Evolutionary conservation across 2,113 vertebrate species (phyloP), one percentile per base, ranked within the genome.

Genomic region (Peromyscus leucopus): DNA sequence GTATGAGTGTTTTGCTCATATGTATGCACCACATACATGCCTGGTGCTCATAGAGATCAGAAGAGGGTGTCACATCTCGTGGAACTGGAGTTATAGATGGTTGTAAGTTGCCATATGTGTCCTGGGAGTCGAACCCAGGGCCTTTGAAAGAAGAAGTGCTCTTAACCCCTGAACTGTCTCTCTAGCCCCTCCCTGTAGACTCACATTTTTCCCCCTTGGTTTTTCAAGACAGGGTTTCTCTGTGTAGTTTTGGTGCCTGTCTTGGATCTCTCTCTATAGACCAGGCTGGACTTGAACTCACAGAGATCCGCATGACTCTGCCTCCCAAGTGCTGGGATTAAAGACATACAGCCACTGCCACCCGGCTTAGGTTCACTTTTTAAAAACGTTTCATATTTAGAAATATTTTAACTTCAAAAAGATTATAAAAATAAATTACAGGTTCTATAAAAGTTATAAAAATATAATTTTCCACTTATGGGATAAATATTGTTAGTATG

Each of bases 371-470:
- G 42, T 24, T 63, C 59, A 3, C 15, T 67, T 39, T 31, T 74
- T 46, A 22, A 3, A 24, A 39, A 12, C 51, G 51, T 33, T 71
- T 22, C 26, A 76, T 83, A 67, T 78, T 91, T 94, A 33, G 7
- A 96, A 96, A 72, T 80, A 93, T 63, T 94, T 89, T 93, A 85
- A 85, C n/a, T 33, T 89, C 36, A 36, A 28, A 95, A 94, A 89
- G 46, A 79, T 28, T 48, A 11, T 15, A 61, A 51, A 75, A 65
- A 91, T 83, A 33, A 87, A 55, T 83, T 69, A 16, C 0, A 57
- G 63, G 55, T 36, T 92, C 59, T 95, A 31, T 59, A 74, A 90
- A 71, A 19, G 9, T 59, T 72, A 19, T 19, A 31, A 82, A 88
- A 91, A 85, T 67, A 39, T 1, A 48, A 11, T 36, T 26, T 92